These are phyloP conservation scores for Leptinotarsa rubiginosa DNA, from an alignment of 2,888 invertebrate species.

Conservation along the genomic window DNA sequence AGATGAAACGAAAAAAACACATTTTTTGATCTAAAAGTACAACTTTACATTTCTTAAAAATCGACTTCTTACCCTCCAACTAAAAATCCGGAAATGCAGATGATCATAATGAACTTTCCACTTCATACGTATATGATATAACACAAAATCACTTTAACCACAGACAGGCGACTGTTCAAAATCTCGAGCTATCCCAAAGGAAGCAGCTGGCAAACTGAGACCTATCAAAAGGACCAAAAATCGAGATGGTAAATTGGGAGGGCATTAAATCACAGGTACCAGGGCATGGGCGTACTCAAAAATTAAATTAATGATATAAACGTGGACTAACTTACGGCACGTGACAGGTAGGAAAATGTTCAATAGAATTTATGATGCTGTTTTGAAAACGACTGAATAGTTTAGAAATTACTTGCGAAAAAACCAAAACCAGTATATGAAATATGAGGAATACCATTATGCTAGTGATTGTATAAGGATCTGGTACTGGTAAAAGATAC, in stretches of 20 bases:
- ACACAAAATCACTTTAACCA: constrained; percentile 37
- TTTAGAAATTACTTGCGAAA: no score
- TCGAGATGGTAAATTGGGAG: constrained; percentile 53
- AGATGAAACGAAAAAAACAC: background rate
- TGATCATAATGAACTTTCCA: constrained; percentile 66
- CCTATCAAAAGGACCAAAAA: constrained; percentile 54
- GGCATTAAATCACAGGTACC: constrained; percentile 63
- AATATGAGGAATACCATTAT: no score
- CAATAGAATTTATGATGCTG: no score
- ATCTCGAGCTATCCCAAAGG: constrained; percentile 50
- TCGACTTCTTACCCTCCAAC: constrained; percentile 67
- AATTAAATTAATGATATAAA: background rate
- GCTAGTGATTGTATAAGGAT: no score
- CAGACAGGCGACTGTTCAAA: constrained; percentile 33
- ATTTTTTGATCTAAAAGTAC: background rate
- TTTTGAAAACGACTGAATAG: no score
- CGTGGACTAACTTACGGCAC: no score
- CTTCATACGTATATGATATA: constrained; percentile 31
- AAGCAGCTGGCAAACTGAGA: constrained; percentile 63
- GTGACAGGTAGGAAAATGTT: no score
- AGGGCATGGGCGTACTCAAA: constrained; percentile 35
- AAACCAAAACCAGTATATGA: no score
- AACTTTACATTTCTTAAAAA: background rate
- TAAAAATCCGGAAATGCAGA: constrained; percentile 73
- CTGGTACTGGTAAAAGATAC: no score